These are phyloP conservation scores for Saccopteryx bilineata DNA, from an alignment of 2,113 vertebrate genomes.

Conservation along the genomic window DNA sequence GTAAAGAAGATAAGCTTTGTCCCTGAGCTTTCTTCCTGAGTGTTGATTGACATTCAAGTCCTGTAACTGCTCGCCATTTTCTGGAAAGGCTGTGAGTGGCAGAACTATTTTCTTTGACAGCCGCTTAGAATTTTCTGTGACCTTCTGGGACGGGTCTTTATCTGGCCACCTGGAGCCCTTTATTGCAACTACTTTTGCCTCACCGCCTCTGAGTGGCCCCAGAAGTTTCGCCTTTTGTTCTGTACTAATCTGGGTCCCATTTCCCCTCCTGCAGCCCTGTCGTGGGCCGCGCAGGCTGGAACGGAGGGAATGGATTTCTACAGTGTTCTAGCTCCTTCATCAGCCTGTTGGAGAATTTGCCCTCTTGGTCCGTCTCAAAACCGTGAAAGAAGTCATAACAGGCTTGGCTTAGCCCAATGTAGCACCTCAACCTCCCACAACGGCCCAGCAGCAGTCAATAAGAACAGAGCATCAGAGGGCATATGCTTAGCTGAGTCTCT, in stretches of 20 bases:
- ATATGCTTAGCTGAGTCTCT: background rate
- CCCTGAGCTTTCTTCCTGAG: background rate
- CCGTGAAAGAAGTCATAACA: background rate
- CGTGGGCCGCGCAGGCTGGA: background rate
- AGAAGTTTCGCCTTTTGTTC: constrained; percentile 73
- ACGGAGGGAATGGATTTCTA: background rate
- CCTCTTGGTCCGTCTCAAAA: background rate
- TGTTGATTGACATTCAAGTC: constrained; percentile 54
- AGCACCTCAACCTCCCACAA: background rate
- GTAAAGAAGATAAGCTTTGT: background rate
- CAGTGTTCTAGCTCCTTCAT: background rate
- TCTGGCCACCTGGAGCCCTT: constrained; percentile 59
- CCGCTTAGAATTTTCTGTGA: constrained; percentile 64
- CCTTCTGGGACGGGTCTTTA: constrained; percentile 64
- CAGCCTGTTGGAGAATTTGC: background rate
- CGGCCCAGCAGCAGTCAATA: background rate
- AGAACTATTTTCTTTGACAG: constrained; percentile 57
- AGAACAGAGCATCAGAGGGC: no score
- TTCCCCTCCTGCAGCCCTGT: background rate
- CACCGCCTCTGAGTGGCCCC: constrained; percentile 44
- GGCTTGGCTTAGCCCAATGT: background rate
- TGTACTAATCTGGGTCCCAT: constrained; percentile 59
- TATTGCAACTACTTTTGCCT: constrained; percentile 41
- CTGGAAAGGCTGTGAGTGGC: background rate
- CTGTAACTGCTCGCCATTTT: constrained; percentile 14